These are phyloP conservation scores for Didymodactylos carnosus DNA, from an alignment of 2,888 invertebrate genomes.

Conservation along the genomic window DNA sequence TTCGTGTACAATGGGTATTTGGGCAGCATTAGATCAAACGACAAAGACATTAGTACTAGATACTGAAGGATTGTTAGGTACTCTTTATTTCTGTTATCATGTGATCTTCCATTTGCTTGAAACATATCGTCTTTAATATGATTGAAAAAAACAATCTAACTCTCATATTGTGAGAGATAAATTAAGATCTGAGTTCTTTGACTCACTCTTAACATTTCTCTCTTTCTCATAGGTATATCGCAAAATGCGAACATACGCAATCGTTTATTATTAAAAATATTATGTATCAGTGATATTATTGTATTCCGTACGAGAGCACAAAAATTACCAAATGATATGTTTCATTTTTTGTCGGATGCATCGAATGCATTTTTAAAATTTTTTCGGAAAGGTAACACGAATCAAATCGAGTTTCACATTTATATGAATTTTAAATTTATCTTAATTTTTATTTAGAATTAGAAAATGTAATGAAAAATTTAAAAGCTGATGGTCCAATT, in stretches of 20 bases:
- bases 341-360: slow-evolving; percentile 53
- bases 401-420: too few species aligned
- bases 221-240: slow-evolving; percentile 41
- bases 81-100: too few species aligned
- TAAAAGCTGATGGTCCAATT: slow-evolving; percentile 34
- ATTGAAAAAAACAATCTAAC: too few species aligned
- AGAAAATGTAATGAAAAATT: slow-evolving; percentile 26
- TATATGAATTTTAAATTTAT: too few species aligned
- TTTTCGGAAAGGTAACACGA: slow-evolving; percentile 46
- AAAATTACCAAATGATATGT: slow-evolving; percentile 53
- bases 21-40: slow-evolving; percentile 51
- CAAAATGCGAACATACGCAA: slow-evolving; percentile 46
- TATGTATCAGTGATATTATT: slow-evolving; percentile 61
- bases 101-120: too few species aligned
- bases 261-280: slow-evolving; percentile 51
- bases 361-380: slow-evolving; percentile 53
- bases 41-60: slow-evolving; percentile 51
- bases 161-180: too few species aligned
- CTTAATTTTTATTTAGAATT: too few species aligned
- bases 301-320: slow-evolving; percentile 56
- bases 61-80: slow-evolving; percentile 52
- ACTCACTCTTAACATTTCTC: neutral
- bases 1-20: slow-evolving; percentile 56
- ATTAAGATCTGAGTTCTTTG: too few species aligned
- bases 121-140: too few species aligned